phyloP scores from a whole-genome alignment of 1,140 invertebrate genomes.

The Diachasmimorpha longicaudata region DNA sequence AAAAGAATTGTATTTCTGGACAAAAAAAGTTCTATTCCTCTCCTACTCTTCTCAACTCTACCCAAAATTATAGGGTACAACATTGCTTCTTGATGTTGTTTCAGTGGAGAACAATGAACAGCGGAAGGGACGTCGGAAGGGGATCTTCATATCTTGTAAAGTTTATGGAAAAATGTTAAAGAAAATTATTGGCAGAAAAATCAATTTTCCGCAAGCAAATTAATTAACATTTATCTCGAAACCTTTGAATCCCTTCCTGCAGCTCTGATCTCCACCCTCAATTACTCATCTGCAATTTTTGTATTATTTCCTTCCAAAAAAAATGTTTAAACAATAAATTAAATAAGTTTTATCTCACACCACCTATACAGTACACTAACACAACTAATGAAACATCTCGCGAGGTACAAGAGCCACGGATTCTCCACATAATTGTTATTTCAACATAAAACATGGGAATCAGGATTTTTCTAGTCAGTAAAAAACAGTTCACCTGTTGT shows the following conservation, averaged over 20 bases:
- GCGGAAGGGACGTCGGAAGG: too few relatives aligned
- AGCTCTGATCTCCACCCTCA: background rate
- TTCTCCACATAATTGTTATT: background rate
- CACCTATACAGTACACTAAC: slow-evolving; percentile 23
- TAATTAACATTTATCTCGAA: too few relatives aligned
- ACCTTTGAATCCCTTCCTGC: background rate
- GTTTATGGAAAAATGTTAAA: too few relatives aligned
- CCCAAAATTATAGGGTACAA: background rate
- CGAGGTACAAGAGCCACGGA: slow-evolving; percentile 1
- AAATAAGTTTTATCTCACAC: background rate
- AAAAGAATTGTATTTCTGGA: too few relatives aligned
- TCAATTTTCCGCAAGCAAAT: too few relatives aligned
- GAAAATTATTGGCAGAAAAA: too few relatives aligned
- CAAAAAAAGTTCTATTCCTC: too few relatives aligned
- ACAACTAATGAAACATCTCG: background rate
- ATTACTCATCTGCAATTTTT: background rate
- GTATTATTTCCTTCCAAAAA: background rate
- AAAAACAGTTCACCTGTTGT: background rate
- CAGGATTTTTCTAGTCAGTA: background rate
- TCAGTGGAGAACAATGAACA: background rate
- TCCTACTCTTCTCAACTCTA: too few relatives aligned
- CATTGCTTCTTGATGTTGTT: background rate
- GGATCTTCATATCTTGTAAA: too few relatives aligned
- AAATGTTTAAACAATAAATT: background rate
- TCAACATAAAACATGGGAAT: background rate